phyloP scores from a whole-genome alignment of 2,888 invertebrate genomes.

The Sceliomorpha sp. region DNA sequence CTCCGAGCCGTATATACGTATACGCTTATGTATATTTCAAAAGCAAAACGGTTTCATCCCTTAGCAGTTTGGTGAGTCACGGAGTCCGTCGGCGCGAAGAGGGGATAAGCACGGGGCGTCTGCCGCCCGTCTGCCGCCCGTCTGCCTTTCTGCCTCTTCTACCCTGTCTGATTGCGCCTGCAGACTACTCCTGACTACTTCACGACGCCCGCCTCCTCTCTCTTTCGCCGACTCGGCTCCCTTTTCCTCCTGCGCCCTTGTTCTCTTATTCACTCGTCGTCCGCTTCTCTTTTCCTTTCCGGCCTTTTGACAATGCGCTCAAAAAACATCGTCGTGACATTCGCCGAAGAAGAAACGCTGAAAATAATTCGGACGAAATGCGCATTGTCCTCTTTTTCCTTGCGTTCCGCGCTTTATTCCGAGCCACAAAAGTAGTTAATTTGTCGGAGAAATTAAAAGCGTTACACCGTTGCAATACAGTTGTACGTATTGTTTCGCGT shows the following conservation, averaged over 20 bases:
- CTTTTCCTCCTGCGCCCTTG: conserved; percentile 27
- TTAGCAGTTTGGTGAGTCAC: conserved; percentile 79
- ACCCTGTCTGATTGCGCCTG: conserved; percentile 58
- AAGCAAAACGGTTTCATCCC: conserved; percentile 76
- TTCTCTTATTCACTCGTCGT: conserved; percentile 35
- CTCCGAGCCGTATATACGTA: conserved; percentile 12
- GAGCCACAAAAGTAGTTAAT: not conserved
- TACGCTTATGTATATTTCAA: conserved; percentile 51
- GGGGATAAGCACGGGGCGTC: conserved; percentile 76
- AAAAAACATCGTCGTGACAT: conserved; percentile 22
- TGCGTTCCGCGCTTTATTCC: conserved; percentile 1
- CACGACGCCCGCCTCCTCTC: conserved; percentile 46
- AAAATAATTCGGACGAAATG: conserved; percentile 5
- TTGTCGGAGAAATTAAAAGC: not conserved
- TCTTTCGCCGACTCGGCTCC: conserved; percentile 47
- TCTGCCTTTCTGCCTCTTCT: conserved; percentile 73
- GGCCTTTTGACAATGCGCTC: conserved; percentile 53
- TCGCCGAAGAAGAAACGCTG: not conserved
- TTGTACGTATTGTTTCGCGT: too few species aligned
- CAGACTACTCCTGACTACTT: conserved; percentile 54
- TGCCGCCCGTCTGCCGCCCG: conserved; percentile 79
- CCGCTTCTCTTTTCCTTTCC: conserved; percentile 41
- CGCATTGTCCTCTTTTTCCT: conserved; percentile 3
- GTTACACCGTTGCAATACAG: too few species aligned
- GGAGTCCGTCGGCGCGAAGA: conserved; percentile 63